phyloP scores from a whole-genome alignment of 1,140 invertebrate genomes.

The Drosophila pandora region DNA sequence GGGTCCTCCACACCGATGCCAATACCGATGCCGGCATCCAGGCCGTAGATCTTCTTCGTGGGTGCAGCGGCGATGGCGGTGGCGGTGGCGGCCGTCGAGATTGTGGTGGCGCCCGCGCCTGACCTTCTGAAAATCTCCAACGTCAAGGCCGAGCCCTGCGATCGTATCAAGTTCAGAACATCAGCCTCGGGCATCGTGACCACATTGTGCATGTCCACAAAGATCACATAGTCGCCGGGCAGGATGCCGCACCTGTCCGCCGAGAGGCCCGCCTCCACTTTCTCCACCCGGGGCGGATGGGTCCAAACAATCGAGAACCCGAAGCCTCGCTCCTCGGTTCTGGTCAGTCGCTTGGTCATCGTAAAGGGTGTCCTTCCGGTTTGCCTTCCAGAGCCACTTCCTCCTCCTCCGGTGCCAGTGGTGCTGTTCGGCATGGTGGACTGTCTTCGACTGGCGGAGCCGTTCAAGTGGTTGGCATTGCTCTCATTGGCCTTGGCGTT shows the following conservation, averaged over 20 bases:
- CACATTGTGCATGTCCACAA: constrained; percentile 93
- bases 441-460: constrained; percentile 38
- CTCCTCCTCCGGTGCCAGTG: constrained; percentile 9
- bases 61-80: constrained; percentile 70
- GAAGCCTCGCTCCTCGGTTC: constrained; percentile 87
- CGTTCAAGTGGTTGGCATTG: constrained; percentile 69
- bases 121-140: constrained; percentile 90
- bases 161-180: constrained; percentile 90
- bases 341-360: constrained; percentile 87
- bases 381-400: constrained; percentile 9
- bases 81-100: constrained; percentile 35
- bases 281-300: constrained; percentile 93
- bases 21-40: constrained; percentile 11
- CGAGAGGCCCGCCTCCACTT: constrained; percentile 92
- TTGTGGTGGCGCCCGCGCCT: constrained; percentile 64
- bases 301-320: constrained; percentile 97
- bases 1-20: constrained; percentile 12
- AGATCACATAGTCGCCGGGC: constrained; percentile 93
- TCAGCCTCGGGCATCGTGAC: constrained; percentile 91
- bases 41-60: constrained; percentile 34
- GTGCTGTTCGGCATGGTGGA: constrained; percentile 42
- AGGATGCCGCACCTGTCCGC: constrained; percentile 91
- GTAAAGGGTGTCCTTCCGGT: constrained; percentile 92
- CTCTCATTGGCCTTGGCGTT: constrained; percentile 57
- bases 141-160: constrained; percentile 85